A percentile compares a stretch with the other conserved stretches of the same genome.
phyloP scores from a whole-genome alignment of 2,113 vertebrate species.

The Sisor rabdophorus region DNA sequence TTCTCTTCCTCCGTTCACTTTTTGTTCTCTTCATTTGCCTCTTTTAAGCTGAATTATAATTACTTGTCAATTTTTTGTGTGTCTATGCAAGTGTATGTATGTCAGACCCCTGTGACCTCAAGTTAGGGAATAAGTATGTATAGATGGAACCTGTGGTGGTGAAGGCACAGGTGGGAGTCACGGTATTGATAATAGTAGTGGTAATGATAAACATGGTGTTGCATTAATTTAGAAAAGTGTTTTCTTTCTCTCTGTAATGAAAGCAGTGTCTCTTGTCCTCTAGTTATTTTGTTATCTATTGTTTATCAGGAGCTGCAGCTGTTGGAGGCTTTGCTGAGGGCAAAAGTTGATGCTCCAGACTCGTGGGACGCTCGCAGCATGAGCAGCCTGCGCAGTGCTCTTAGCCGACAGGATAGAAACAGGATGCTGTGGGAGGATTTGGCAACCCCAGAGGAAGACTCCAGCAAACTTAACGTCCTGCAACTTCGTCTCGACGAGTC shows the following conservation, averaged over 20 bases:
- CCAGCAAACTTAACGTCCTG: conserved; percentile 83
- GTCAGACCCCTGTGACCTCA: too few relatives aligned
- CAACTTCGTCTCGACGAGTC: conserved; percentile 93
- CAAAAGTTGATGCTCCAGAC: conserved; percentile 71
- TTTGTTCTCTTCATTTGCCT: neutral
- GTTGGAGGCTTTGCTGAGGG: conserved; percentile 75
- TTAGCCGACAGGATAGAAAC: conserved; percentile 80
- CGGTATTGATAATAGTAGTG: too few relatives aligned
- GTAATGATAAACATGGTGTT: neutral
- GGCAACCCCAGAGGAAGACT: conserved; percentile 75
- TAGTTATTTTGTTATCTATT: neutral
- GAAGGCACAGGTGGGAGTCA: too few relatives aligned
- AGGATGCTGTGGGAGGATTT: conserved; percentile 85
- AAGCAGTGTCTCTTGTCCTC: neutral
- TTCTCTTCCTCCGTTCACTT: neutral
- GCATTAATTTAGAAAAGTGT: neutral
- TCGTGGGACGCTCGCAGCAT: conserved; percentile 73
- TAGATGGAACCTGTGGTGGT: too few relatives aligned
- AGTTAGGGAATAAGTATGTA: too few relatives aligned
- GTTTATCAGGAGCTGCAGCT: conserved; percentile 79
- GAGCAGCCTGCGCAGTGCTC: conserved; percentile 62
- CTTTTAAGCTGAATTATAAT: too few relatives aligned
- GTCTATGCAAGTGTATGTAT: too few relatives aligned
- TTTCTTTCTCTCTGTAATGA: neutral
- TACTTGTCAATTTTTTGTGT: too few relatives aligned